Percentiles rank a stretch among this genome's conserved stretches.
These are phyloP conservation scores for Dicerorhinus sumatrensis DNA, from an alignment of 2,113 vertebrate genomes.

Conservation along the genomic window DNA sequence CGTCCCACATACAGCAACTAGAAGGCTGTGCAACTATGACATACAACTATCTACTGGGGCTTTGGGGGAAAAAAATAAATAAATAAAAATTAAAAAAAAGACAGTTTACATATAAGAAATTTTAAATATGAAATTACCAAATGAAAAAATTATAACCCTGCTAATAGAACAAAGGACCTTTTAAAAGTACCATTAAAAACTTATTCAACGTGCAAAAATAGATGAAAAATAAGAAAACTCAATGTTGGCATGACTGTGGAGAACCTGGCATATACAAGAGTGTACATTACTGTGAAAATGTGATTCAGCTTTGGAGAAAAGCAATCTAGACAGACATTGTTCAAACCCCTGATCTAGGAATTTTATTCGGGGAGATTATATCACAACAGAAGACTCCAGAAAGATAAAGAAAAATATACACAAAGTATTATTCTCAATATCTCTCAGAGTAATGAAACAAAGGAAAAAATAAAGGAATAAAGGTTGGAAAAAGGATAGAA, in stretches of 20 bases:
- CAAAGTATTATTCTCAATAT: background rate
- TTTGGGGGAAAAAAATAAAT: no score
- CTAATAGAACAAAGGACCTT: background rate
- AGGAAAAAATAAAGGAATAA: background rate
- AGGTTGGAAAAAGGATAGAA: background rate
- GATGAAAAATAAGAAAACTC: slow-evolving; percentile 7
- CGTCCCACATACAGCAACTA: no score
- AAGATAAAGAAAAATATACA: background rate
- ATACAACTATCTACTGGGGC: no score
- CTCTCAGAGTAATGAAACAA: background rate
- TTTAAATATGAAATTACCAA: slow-evolving; percentile 57
- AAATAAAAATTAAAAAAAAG: no score
- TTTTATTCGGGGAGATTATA: background rate
- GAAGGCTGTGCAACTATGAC: no score
- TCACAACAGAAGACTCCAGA: background rate
- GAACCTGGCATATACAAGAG: background rate
- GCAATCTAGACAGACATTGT: background rate
- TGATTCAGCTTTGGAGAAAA: background rate
- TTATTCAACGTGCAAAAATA: slow-evolving; percentile 16
- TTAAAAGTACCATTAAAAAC: slow-evolving; percentile 21
- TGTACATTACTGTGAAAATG: background rate
- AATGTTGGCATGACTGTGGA: background rate
- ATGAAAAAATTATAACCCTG: slow-evolving; percentile 60
- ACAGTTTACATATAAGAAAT: background rate
- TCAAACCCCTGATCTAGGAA: background rate